phyloP scores from a whole-genome alignment of 2,797 vertebrate genomes.

The Megalops cyprinoides region DNA sequence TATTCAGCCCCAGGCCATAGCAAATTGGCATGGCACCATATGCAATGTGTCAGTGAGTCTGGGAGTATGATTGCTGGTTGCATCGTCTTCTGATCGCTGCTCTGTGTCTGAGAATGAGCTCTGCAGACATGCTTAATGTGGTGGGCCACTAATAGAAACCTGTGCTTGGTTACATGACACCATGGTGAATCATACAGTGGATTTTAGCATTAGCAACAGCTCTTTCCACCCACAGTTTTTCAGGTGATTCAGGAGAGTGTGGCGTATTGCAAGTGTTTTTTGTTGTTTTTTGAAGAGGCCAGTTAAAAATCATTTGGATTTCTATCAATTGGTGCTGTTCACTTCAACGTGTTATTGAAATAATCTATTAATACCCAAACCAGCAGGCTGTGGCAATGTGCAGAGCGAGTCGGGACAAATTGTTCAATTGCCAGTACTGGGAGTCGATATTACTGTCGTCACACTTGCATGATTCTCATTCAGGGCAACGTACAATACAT shows the following conservation, averaged over 20 bases:
- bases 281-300: background rate
- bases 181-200: conserved; percentile 1
- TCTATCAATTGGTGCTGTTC: background rate
- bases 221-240: background rate
- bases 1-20: too few relatives aligned
- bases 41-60: too few relatives aligned
- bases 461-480: too few relatives aligned
- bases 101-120: background rate
- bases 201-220: background rate
- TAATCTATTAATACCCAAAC: background rate
- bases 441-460: too few relatives aligned
- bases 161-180: background rate
- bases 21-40: too few relatives aligned
- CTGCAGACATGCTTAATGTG: background rate
- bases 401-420: too few relatives aligned
- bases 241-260: background rate
- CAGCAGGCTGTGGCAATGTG: too few relatives aligned
- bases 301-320: too few relatives aligned
- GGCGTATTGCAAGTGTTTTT: background rate
- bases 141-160: background rate
- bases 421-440: too few relatives aligned
- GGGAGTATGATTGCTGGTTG: background rate
- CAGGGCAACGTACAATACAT: too few relatives aligned
- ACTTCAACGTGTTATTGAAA: background rate
- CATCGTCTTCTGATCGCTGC: background rate